These are phyloP conservation scores for Acronicta alni DNA, from an alignment of 2,888 invertebrate species.

Conservation along the genomic window DNA sequence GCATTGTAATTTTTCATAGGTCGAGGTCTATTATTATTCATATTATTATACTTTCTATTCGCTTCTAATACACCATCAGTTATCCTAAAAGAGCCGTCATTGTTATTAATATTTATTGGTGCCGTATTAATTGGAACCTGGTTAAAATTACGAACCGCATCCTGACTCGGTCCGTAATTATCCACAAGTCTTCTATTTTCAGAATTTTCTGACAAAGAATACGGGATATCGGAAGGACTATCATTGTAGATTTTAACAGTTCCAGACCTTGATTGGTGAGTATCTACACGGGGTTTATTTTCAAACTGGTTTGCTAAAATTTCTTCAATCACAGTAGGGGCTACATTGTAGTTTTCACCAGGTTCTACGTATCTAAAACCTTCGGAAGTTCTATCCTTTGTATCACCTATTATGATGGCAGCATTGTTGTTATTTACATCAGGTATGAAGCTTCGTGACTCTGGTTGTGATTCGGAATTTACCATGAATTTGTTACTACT, in stretches of 20 bases:
- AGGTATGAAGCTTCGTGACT: not conserved
- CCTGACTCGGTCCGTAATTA: not conserved
- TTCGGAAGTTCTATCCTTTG: not conserved
- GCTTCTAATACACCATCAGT: not conserved
- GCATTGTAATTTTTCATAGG: not conserved
- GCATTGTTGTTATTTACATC: conserved; percentile 13
- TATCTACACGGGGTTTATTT: conserved; percentile 1
- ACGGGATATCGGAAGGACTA: not conserved
- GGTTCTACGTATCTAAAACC: conserved; percentile 1
- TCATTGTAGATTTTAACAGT: conserved; percentile 22
- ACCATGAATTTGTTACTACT: no score
- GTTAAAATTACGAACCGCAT: no score
- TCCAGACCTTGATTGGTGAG: not conserved
- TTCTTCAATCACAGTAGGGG: not conserved
- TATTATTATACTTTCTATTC: not conserved
- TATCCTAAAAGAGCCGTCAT: not conserved
- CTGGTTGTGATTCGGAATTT: conserved; percentile 5
- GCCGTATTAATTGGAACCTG: not conserved
- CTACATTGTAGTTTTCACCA: conserved; percentile 1
- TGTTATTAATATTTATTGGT: not conserved
- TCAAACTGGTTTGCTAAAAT: not conserved
- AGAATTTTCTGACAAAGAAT: not conserved
- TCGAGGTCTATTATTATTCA: not conserved
- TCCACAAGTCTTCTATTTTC: not conserved
- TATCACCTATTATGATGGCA: not conserved